These are phyloP conservation scores for Andrena hattorfiana DNA, from an alignment of 2,888 invertebrate genomes.

Conservation along the genomic window DNA sequence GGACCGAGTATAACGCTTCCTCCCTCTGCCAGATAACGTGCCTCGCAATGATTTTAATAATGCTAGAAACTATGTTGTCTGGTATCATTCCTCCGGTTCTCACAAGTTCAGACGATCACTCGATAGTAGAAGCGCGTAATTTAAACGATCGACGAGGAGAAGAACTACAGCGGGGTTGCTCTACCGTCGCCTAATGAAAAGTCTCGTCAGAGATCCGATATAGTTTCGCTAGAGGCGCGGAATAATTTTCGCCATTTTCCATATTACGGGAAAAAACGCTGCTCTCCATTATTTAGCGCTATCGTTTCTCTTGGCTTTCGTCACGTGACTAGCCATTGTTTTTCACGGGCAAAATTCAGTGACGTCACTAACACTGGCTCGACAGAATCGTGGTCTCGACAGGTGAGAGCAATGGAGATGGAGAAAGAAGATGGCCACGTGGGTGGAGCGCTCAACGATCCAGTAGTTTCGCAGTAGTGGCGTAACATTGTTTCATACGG, in stretches of 20 bases:
- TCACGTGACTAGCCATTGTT: slow-evolving; percentile 61
- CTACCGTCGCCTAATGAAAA: slow-evolving; percentile 42
- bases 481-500: slow-evolving; percentile 68
- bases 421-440: slow-evolving; percentile 39
- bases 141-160: slow-evolving; percentile 28
- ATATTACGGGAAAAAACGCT: slow-evolving; percentile 22
- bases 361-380: slow-evolving; percentile 39
- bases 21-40: background rate
- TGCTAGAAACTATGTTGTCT: background rate
- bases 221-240: slow-evolving; percentile 41
- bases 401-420: slow-evolving; percentile 12
- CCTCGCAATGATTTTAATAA: slow-evolving; percentile 38
- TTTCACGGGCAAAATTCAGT: slow-evolving; percentile 45
- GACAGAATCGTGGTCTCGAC: slow-evolving; percentile 38
- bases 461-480: slow-evolving; percentile 52
- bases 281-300: slow-evolving; percentile 35
- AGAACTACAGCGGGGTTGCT: background rate
- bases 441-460: slow-evolving; percentile 51
- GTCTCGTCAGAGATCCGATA: slow-evolving; percentile 35
- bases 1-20: slow-evolving; percentile 17
- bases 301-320: slow-evolving; percentile 51
- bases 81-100: slow-evolving; percentile 13
- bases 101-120: background rate
- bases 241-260: slow-evolving; percentile 58
- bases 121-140: slow-evolving; percentile 25